Base-by-base conservation (phyloP, 2,888 invertebrate species). In the Heliconius charithonia region DNA sequence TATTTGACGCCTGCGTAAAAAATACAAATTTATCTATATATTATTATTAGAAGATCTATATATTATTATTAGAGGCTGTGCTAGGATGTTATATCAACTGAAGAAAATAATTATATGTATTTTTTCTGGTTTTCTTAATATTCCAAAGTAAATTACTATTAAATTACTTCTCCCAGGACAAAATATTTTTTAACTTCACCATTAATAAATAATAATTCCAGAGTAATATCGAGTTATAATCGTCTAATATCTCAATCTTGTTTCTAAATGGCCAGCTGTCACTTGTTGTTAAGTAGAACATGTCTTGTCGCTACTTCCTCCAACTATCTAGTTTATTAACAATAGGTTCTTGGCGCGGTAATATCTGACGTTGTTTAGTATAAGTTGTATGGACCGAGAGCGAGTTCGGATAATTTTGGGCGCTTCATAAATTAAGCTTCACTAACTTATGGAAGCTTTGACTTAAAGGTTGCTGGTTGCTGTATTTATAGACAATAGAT, bases 331-430 rank as follows among this genome's bases (percentile, higher is more conserved):
- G 70, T 79, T 79, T 78, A 74, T 78, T 78, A 79, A 63, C 73
- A 79, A 72, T 66, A 79, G 67, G 74, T 65, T 74, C 65, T 74
- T 65, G 63, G 63, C 12, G 79, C 63, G 82, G 84, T 85, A 85
- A 84, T 83, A 83, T 80, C 80, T 85, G 85, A 85, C 84, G 81
- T 82, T 86, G 84, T 84, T 86, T 84, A 86, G 86, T 85, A 32
- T 25, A 65, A 87, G 86, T 87, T 86, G 86, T 85, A 85, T 82
- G 81, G 83, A 85, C 83, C 84, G 85, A 27, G 45, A 37, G 27
- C 78, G 81, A 81, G 78, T 76, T 71, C 56, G 71, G 71, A 66
- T 78, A 75, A 78, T 25, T 76, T 62, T 41, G 56, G 75, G 76
- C 67, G 32, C 79, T 51, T 45, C 71, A 70, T 79, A 25, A 66